Base-by-base conservation (phyloP, 2,113 vertebrate species). In the Solenodon paradoxus region DNA sequence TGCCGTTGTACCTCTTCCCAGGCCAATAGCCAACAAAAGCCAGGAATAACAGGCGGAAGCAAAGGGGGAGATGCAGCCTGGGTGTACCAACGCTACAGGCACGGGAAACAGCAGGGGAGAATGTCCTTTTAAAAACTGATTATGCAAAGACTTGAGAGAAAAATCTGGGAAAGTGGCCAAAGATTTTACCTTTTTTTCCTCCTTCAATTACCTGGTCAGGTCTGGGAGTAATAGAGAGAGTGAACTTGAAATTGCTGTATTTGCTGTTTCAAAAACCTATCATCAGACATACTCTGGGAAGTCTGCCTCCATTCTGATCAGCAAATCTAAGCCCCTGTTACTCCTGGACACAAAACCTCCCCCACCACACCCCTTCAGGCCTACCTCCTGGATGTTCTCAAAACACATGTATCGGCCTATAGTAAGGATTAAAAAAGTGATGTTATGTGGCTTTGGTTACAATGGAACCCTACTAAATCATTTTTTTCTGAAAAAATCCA, bases 61-160 rank as follows among this genome's bases (percentile, higher is more conserved):
- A 81, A 95, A 66, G 94, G 94, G 85, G 94, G 85, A 91, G 74
- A 95, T 45, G 80, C 86, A 77, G 57, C 86, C 59, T 47, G 20
- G 61, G 71, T 59, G 93, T 92, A 83, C 78, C 45, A 66, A 35
- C 85, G 71, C 49, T 38, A 49, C 66, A n/a, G 11, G 59, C 32
- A 82, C 35, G 10, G 83, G 38, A 40, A 55, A 93, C 84, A 38
- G 57, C 71, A 35, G 10, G 35, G 55, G 35, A 75, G 49, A 85
- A 28, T 30, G 22, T 68, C 38, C 42, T 82, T 42, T 55, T 95
- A 69, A 59, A 95, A 92, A 74, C 10, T 53, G n/a, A 55, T 89
- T 45, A 47, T 71, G 35, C 59, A 30, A 79, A 66, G 38, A 69
- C n/a, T n/a, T n/a, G 42, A 38, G 68, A 35, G 68, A 3, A 49